These are phyloP conservation scores for Amazona vittata DNA, from an alignment of 2,113 vertebrate species.

Conservation along the genomic window DNA sequence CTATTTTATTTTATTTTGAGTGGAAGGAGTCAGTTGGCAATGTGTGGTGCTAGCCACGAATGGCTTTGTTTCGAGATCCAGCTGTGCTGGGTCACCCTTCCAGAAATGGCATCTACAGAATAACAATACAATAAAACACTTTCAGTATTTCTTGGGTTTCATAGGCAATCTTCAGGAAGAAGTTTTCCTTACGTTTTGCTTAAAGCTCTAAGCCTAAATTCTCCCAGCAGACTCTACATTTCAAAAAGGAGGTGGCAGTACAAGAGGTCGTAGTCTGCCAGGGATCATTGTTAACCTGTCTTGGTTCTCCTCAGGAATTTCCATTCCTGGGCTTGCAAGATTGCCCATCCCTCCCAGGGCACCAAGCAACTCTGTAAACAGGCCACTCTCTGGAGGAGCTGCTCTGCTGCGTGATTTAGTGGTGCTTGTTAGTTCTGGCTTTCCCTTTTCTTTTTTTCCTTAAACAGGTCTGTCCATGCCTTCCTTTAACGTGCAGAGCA, in stretches of 20 bases:
- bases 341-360: not conserved
- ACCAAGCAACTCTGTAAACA: not conserved
- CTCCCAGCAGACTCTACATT: not conserved
- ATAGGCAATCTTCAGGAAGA: not conserved
- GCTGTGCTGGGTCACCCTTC: not conserved
- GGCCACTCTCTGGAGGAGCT: not conserved
- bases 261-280: not conserved
- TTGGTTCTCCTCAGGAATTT: not conserved
- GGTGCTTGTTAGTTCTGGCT: not conserved
- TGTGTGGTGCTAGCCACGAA: not conserved
- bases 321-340: not conserved
- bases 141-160: not conserved
- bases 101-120: conserved; percentile 1
- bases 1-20: not conserved
- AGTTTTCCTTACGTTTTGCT: not conserved
- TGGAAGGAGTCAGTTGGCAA: not conserved
- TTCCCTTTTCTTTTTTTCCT: not conserved
- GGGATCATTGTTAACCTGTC: not conserved
- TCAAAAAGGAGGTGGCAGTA: not conserved
- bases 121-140: not conserved
- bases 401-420: not conserved
- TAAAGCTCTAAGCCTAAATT: not conserved
- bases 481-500: not conserved
- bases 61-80: not conserved
- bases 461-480: not conserved